Evolutionary conservation across 64 coral and sea anemone species (phyloP).

Genomic region (Platygyra sinensis): DNA sequence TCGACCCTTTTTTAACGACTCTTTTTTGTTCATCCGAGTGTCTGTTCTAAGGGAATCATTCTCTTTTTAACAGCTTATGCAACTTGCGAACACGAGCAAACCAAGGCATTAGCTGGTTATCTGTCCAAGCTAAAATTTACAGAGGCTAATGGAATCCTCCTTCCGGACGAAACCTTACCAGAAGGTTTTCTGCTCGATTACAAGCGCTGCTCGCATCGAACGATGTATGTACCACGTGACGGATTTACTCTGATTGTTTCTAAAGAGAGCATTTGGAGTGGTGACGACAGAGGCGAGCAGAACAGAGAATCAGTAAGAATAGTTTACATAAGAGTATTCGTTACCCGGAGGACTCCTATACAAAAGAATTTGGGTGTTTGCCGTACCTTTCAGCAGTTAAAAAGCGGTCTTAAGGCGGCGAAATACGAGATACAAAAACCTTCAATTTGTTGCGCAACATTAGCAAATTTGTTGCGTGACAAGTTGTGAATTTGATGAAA

Average conservation of each 20-base stretch:
- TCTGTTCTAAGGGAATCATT: background rate
- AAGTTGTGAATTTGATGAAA: too few relatives aligned
- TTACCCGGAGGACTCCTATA: too few relatives aligned
- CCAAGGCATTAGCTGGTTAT: background rate
- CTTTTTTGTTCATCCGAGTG: background rate
- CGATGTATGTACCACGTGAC: background rate
- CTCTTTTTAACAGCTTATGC: background rate
- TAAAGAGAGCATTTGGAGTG: background rate
- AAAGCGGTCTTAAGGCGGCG: too few relatives aligned
- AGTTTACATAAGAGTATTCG: background rate
- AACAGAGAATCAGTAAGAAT: background rate
- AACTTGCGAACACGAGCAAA: background rate
- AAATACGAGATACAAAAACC: too few relatives aligned
- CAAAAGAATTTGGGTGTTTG: too few relatives aligned
- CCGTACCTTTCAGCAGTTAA: too few relatives aligned
- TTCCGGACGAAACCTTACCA: background rate
- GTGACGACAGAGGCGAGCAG: constrained; percentile 1
- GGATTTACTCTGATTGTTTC: background rate
- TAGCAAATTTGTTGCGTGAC: too few relatives aligned
- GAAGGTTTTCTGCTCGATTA: background rate
- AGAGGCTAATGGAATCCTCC: background rate
- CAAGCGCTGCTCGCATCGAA: background rate
- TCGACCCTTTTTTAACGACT: too few relatives aligned
- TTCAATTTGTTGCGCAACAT: too few relatives aligned
- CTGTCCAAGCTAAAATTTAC: background rate